Evolutionary conservation across 2,888 invertebrate species (phyloP), one percentile per base, ranked within the genome.

Genomic region (Rhingia rostrata): DNA sequence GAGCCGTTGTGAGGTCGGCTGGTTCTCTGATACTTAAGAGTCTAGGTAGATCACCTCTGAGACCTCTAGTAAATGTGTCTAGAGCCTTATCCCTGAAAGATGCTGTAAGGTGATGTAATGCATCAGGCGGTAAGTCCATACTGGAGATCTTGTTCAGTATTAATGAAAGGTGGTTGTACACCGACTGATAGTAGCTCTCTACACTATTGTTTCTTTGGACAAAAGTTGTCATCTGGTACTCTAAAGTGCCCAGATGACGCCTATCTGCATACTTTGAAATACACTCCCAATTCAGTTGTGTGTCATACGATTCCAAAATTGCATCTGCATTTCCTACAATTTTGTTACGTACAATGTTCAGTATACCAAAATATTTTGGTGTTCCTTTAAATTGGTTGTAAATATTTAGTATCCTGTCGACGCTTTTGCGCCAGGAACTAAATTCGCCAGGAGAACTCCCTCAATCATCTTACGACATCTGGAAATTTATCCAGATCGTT

Each of bases 111-210:
- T 86, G 53, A 3, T 70, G 30, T 5, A 83, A 41, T 32, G 85
- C 33, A 41, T 87, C 87, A 6, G 37, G 37, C 7, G 79, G 69
- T 12, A 86, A 54, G 6, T 87, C 86, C 66, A 87, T 79, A 30
- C 63, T 63, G 6, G 53, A 51, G 14, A 87, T 63, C 72, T 87
- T 86, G 58, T 87, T 87, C 37, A 87, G 30, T 5, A 87, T 87
- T 1, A 87, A 39, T 4, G 87, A 86, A 5, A 86, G 54, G 14
- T 87, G 69, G n/a, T 61, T 41, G 9, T 61, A 88, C 0, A 87
- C 87, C 14, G 33, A 14, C 49, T 87, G 80, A 35, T 87, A 87
- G 32, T 86, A 87, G 14, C 85, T 70, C 4, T 64, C 60, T 3
- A 87, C 61, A 61, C 30, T 47, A 14, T 45, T 37, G 35, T 43